Base-by-base conservation (phyloP, 37 sponge, comb jelly and placozoan genomes). In the Lycopodina hypogea region DNA sequence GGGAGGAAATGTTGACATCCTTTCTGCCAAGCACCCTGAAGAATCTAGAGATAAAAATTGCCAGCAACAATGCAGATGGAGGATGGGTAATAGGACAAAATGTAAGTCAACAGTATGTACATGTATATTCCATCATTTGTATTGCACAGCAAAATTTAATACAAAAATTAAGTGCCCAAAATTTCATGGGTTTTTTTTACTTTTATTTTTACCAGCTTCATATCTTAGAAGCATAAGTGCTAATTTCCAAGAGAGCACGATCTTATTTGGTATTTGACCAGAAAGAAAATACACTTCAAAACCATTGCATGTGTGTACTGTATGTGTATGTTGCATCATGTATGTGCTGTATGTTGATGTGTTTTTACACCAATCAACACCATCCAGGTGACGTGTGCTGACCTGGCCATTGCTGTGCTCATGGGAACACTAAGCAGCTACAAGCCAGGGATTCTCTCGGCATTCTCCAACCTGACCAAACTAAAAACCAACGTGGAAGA, bases 311-410 rank as follows among this genome's bases (percentile, higher is more conserved):
- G 9, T 62, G 8, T 29, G 18, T 71, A 73, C 30, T 29, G 42
- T 42, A 23, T 42, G 45, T 23, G 12, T 42, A 14, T 23, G 8
- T 32, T 24, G 48, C 3, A 40, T 37, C 11, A 42, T 23, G 18
- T 50, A 12, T 28, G 9, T 73, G 69, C 36, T 23, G 22, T 9
- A 29, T 22, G 3, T 6, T 29, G 30, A 63, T 12, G n/a, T n/a
- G n/a, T n/a, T n/a, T n/a, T n/a, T n/a, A n/a, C n/a, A n/a, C n/a
- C n/a, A n/a, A n/a, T 7, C 39, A n/a, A 29, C n/a, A 45, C 41
- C 40, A 19, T 34, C 12, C 60, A 84, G 85, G 78, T 77, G 73
- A 86, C 87, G 0, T 86, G 81, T 56, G 87, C 81, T 37, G 87
- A 86, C 61, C 64, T 86, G 15, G 82, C 81, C 15, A 57, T 86